Conservation (phyloP, 2,113 vertebrate species). For the Pollimyrus isidori region DNA sequence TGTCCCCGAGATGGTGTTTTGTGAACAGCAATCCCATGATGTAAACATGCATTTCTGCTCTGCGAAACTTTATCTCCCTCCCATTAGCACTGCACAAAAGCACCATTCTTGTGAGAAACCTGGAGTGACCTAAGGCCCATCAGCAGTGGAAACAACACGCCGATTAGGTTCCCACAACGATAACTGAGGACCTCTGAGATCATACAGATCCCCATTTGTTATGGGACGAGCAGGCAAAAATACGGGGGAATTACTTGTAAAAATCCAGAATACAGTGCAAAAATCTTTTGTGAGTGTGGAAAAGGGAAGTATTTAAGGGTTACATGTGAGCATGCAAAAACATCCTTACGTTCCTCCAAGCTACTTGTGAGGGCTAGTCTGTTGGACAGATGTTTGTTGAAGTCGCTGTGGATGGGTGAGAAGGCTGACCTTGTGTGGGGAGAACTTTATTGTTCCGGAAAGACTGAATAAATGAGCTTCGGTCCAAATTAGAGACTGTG, state of each 20-base stretch:
- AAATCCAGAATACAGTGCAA: not conserved
- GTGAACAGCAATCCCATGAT: conserved; percentile 78
- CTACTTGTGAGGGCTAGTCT: conserved; percentile 57
- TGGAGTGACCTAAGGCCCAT: conserved; percentile 73
- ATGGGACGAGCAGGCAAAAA: conserved; percentile 51
- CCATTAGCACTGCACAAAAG: conserved; percentile 80
- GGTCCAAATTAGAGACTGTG: conserved; percentile 63
- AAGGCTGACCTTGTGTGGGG: conserved; percentile 66
- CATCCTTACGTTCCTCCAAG: conserved; percentile 49
- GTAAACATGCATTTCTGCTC: conserved; percentile 83
- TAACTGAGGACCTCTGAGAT: conserved; percentile 74
- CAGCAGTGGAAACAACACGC: conserved; percentile 85
- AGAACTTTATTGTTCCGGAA: conserved; percentile 75
- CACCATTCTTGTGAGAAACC: conserved; percentile 80
- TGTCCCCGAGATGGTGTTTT: conserved; percentile 75
- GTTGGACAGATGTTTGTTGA: conserved; percentile 85
- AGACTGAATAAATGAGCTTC: conserved; percentile 61
- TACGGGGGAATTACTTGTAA: not conserved
- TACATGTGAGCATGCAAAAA: not conserved
- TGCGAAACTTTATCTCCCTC: conserved; percentile 85
- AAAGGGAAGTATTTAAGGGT: not conserved
- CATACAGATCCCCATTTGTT: conserved; percentile 86
- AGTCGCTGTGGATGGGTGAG: conserved; percentile 57
- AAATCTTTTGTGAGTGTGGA: conserved; percentile 20
- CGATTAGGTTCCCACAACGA: conserved; percentile 95